phyloP scores from a whole-genome alignment of 2,888 invertebrate species.

The Xestia rhomboidea region DNA sequence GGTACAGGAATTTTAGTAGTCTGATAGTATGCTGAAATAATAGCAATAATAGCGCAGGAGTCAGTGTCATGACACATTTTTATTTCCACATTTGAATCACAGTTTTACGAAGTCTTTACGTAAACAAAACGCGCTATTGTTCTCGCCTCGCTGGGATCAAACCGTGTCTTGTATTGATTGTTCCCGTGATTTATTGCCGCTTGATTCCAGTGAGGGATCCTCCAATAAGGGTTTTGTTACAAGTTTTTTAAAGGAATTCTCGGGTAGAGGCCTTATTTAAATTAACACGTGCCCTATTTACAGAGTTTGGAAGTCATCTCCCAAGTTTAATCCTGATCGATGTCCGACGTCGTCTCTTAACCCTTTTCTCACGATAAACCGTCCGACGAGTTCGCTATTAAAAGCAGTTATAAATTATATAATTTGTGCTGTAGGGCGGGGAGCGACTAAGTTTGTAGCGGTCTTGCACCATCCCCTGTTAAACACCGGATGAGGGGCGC shows the following conservation, averaged over 20 bases:
- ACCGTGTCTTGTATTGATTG: slow-evolving; percentile 71
- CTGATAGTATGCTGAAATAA: slow-evolving; percentile 14
- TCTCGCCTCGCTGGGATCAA: slow-evolving; percentile 43
- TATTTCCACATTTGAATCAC: slow-evolving; percentile 39
- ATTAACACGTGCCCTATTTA: slow-evolving; percentile 71
- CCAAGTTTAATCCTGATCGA: slow-evolving; percentile 72
- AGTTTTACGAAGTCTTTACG: slow-evolving; percentile 41
- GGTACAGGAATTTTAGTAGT: not conserved
- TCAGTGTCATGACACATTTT: slow-evolving; percentile 33
- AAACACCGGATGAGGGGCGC: slow-evolving; percentile 74
- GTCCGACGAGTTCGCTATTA: slow-evolving; percentile 57
- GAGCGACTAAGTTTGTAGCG: slow-evolving; percentile 72
- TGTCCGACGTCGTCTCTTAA: slow-evolving; percentile 63
- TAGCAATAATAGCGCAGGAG: slow-evolving; percentile 6
- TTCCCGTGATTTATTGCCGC: slow-evolving; percentile 76
- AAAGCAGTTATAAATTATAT: slow-evolving; percentile 75
- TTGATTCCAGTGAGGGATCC: slow-evolving; percentile 65
- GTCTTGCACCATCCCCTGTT: slow-evolving; percentile 77
- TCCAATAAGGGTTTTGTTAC: slow-evolving; percentile 69
- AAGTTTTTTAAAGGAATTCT: slow-evolving; percentile 71
- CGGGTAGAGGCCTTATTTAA: slow-evolving; percentile 61
- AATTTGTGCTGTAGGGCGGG: slow-evolving; percentile 64
- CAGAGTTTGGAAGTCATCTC: slow-evolving; percentile 70
- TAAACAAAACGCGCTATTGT: slow-evolving; percentile 46
- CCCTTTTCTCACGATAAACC: slow-evolving; percentile 76